Evolutionary conservation across 1,140 invertebrate species (phyloP).

Genomic region (Achatina immaculata): DNA sequence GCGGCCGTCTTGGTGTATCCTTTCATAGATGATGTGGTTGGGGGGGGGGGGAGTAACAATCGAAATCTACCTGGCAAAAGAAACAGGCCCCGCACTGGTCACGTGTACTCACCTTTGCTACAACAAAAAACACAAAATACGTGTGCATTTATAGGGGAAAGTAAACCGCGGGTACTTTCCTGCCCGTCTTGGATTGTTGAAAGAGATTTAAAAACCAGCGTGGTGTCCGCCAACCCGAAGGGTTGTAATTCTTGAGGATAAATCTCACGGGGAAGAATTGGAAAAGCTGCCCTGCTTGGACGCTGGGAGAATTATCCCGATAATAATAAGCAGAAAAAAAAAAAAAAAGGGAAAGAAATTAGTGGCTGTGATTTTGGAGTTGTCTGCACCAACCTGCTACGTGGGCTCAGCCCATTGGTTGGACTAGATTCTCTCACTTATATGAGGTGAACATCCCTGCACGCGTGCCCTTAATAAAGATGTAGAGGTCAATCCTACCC

Average conservation of each 20-base stretch:
- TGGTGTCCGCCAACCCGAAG: background rate
- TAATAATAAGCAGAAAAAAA: no score
- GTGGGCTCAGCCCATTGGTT: background rate
- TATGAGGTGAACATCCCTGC: background rate
- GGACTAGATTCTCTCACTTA: background rate
- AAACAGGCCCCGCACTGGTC: background rate
- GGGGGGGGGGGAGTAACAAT: background rate
- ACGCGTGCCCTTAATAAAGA: background rate
- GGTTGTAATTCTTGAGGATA: background rate
- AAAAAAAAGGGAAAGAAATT: background rate
- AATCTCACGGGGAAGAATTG: background rate
- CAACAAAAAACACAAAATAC: no score
- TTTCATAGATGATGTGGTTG: no score
- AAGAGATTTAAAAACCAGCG: constrained; percentile 1
- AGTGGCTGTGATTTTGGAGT: background rate
- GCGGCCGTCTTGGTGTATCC: background rate
- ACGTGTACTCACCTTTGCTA: background rate
- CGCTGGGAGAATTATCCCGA: background rate
- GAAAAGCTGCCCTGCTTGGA: no score
- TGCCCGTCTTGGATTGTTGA: background rate
- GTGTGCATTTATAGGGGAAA: no score
- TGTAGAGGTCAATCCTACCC: constrained; percentile 2
- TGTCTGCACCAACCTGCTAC: no score
- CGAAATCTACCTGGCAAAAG: background rate
- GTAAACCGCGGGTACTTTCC: background rate